Percentiles rank a stretch among this genome's conserved stretches.
phyloP scores from a whole-genome alignment of 2,113 vertebrate species.

The Sakesphorus luctuosus region DNA sequence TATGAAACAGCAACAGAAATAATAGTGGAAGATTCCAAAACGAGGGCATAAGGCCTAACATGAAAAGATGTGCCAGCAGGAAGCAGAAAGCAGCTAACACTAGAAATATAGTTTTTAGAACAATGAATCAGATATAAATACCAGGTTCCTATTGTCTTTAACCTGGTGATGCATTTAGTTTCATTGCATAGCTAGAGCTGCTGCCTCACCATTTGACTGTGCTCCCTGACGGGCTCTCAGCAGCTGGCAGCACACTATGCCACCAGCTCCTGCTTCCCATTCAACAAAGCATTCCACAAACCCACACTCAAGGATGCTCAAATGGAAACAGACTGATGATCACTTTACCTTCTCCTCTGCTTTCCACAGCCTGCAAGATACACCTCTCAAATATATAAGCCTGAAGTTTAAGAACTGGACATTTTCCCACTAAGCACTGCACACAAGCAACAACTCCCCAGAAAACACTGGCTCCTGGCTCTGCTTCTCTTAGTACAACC shows the following conservation, averaged over 20 bases:
- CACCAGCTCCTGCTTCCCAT: not conserved
- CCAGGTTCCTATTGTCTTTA: not conserved
- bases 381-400: accelerated
- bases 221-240: not conserved
- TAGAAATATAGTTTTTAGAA: not conserved
- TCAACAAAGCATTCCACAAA: accelerated
- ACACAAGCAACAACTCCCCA: not conserved
- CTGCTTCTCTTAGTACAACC: not conserved
- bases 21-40: not conserved
- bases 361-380: not conserved
- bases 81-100: not conserved
- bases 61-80: not conserved
- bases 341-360: not conserved
- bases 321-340: not conserved
- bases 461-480: not conserved
- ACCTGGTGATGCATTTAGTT: not conserved
- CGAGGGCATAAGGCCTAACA: not conserved
- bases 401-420: not conserved
- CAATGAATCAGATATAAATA: not conserved
- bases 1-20: not conserved
- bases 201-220: not conserved
- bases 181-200: not conserved
- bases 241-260: not conserved
- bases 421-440: not conserved
- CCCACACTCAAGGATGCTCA: accelerated